Base-by-base conservation (phyloP, 2,797 vertebrate genomes). In the Scolopax bukidnonensis region DNA sequence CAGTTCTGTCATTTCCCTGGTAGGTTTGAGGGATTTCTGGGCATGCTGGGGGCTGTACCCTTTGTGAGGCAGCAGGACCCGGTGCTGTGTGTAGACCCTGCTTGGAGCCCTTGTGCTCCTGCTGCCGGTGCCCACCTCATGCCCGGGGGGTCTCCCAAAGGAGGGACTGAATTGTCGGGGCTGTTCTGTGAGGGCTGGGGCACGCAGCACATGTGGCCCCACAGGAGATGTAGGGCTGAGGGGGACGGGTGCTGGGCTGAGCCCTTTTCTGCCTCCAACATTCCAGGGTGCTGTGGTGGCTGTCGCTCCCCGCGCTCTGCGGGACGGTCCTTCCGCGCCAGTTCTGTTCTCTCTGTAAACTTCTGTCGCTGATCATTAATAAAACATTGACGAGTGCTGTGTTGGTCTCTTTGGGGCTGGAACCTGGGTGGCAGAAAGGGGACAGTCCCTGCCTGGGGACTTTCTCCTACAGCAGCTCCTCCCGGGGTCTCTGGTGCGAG, bases 291-390 rank as follows among this genome's bases (percentile, higher is more conserved):
- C 71, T 40, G 61, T 30, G 85, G 24, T 18, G 47, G 77, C 47
- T 45, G 73, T 84, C 84, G 14, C 63, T 89, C 82, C 82, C 47
- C 16, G 67, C 47, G 11, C 89, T 38, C 45, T 59, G 83, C 56
- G 32, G 64, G 57, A 38, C 3, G 1, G 53, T 54, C 79, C 68
- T 84, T 56, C 75, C 32, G 13, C 0, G 4, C 56, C 14, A 1
- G 23, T 59, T 91, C 76, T 88, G 89, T 96, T 51, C 38, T 92
- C 56, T 91, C 68, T 93, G 95, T 96, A 75, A 86, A 95, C 45
- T 87, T 87, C 11, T 81, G 90, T 89, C 90, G 88, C 89, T 93
- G 88, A 92, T 92, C 75, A 82, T 94, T 96, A 97, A 97, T 97
- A 96, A 97, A 97, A 87, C 11, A 18, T 94, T 78, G 61, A 94